These are phyloP conservation scores for Proteles cristata DNA, from an alignment of 2,113 vertebrate genomes.

Conservation along the genomic window DNA sequence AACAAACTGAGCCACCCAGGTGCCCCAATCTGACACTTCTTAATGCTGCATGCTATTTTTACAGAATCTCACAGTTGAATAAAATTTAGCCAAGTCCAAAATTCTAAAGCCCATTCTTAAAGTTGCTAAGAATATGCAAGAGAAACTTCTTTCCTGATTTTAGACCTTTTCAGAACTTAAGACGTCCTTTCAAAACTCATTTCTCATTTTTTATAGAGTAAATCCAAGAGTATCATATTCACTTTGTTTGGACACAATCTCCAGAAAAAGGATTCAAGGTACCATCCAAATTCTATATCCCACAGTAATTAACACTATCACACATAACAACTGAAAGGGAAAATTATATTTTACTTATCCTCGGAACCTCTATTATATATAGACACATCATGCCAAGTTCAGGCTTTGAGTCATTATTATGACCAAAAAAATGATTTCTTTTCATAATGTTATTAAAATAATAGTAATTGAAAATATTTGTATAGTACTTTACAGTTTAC, in stretches of 20 bases:
- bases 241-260: neutral
- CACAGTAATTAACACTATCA: neutral
- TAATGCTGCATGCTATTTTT: neutral
- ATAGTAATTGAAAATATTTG: constrained; percentile 27
- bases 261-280: neutral
- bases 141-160: neutral
- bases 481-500: neutral
- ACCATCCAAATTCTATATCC: neutral
- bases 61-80: neutral
- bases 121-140: constrained; percentile 11
- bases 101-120: neutral
- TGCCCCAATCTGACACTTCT: neutral
- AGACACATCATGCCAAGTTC: neutral
- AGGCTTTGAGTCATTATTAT: neutral
- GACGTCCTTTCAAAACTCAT: neutral
- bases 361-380: constrained; percentile 1
- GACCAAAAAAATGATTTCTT: neutral
- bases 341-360: constrained; percentile 1
- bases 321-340: neutral
- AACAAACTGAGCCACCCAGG: no score
- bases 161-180: neutral
- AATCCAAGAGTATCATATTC: constrained; percentile 14
- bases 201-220: neutral
- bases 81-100: constrained; percentile 47
- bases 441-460: constrained; percentile 46